Base-by-base conservation (phyloP, 2,888 invertebrate species). In the Ophion slaviceki region DNA sequence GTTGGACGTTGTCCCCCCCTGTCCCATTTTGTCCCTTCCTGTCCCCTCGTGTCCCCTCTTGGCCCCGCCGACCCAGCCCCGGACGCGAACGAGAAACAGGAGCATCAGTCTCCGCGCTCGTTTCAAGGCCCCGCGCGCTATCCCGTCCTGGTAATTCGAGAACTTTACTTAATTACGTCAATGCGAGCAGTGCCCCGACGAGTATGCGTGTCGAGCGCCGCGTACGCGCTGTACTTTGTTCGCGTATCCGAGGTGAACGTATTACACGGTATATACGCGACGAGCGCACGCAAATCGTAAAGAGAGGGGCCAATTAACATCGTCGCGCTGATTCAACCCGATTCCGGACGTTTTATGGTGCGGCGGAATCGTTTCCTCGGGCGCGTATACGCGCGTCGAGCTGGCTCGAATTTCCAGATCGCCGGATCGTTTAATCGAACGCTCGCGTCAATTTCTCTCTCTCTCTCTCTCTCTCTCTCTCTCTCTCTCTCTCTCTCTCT, bases 81-180 rank as follows among this genome's bases (percentile, higher is more conserved):
- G 28, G 11, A 77, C 47, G 64, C 0, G 62, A 20, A 61, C 72
- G 59, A 81, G 53, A 64, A 77, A 68, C 81, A 45, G 81, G 57
- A 81, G 53, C 78, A 70, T 85, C 85, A 70, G 64, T 78, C 74
- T 75, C 78, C 5, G 45, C 32, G 8, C 28, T 32, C n/a, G 32
- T 36, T 20, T 28, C 28, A 24, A 11, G 14, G 17, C 36, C 76
- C 36, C 36, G 57, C 8, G 10, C 36, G 57, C 8, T 6, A 77
- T 72, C 61, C 14, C 7, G 77, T 45, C 71, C 24, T 68, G 80
- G 85, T 85, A 82, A 82, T 85, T 85, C 82, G 82, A 79, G 79
- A 76, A 66, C 64, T 70, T 79, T 66, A 11, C 71, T 80, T 86
- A 86, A 86, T 86, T 86, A 86, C 80, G 62, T 76, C 24, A 40